phyloP scores from a whole-genome alignment of 2,797 vertebrate genomes.

The Poliocrania exsul region DNA sequence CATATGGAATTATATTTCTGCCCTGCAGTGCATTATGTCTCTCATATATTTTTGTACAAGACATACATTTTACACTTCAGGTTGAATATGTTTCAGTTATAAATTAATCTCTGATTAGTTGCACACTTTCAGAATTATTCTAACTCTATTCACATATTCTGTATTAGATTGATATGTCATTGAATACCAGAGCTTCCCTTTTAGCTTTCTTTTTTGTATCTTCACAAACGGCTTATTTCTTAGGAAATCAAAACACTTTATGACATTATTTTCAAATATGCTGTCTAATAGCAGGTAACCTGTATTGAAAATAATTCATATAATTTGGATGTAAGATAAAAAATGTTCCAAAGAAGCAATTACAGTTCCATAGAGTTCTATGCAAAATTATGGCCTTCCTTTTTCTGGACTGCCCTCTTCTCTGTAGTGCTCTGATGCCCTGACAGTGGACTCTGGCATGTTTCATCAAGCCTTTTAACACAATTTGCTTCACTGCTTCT shows the following conservation, averaged over 20 bases:
- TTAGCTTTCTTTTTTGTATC: neutral
- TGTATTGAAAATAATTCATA: neutral
- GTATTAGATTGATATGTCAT: neutral
- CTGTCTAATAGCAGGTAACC: neutral
- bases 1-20: neutral
- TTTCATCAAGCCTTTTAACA: neutral
- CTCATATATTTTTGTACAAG: neutral
- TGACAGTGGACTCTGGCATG: neutral
- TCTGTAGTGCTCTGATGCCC: neutral
- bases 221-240: neutral
- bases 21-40: neutral
- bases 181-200: neutral
- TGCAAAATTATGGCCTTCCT: neutral
- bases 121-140: neutral
- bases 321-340: neutral
- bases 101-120: neutral
- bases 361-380: neutral
- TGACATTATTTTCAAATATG: neutral
- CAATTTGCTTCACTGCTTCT: neutral
- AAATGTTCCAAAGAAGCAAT: neutral
- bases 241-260: neutral
- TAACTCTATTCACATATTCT: neutral
- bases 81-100: neutral
- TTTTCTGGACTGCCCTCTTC: neutral
- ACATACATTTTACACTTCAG: neutral